Base-by-base conservation (phyloP, 2,888 invertebrate species). In the Dastarcus helophoroides region DNA sequence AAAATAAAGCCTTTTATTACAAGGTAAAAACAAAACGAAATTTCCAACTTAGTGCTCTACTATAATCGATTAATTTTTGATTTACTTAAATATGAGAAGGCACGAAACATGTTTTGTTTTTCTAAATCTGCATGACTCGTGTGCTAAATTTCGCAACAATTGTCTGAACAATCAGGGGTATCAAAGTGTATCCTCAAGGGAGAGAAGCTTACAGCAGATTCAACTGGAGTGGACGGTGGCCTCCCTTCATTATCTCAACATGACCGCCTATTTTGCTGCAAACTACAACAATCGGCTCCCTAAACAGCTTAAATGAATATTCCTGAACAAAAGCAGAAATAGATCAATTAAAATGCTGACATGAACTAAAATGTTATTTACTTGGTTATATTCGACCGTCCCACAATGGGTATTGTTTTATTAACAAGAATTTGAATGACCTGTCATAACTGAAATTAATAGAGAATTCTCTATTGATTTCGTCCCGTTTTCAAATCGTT, bases 171-270 rank as follows among this genome's bases (percentile, higher is more conserved):
- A n/a, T n/a, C n/a, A n/a, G n/a, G n/a, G n/a, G n/a, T n/a, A n/a
- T n/a, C n/a, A n/a, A n/a, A n/a, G n/a, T n/a, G n/a, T n/a, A n/a
- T n/a, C n/a, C n/a, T n/a, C n/a, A n/a, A n/a, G n/a, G n/a, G n/a
- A n/a, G n/a, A n/a, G n/a, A n/a, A n/a, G n/a, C n/a, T n/a, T n/a
- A 51, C 53, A 56, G 52, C 54, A 50, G 53, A 55, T 55, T 53
- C 50, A 53, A 53, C 52, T 49, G 46, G 46, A 56, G 49, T 54
- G 54, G 56, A 53, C 56, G 54, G 48, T 48, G 53, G 40, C 41
- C 53, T 51, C 47, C 46, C 51, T 56, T 54, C 51, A 57, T 59
- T 59, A 57, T 56, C 56, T 57, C 55, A 54, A 54, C 56, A 53
- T n/a, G n/a, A n/a, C 53, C 44, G 52, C 48, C 51, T 48, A 46